phyloP scores from a whole-genome alignment of 2,888 invertebrate genomes.

The Anaspis maculata region DNA sequence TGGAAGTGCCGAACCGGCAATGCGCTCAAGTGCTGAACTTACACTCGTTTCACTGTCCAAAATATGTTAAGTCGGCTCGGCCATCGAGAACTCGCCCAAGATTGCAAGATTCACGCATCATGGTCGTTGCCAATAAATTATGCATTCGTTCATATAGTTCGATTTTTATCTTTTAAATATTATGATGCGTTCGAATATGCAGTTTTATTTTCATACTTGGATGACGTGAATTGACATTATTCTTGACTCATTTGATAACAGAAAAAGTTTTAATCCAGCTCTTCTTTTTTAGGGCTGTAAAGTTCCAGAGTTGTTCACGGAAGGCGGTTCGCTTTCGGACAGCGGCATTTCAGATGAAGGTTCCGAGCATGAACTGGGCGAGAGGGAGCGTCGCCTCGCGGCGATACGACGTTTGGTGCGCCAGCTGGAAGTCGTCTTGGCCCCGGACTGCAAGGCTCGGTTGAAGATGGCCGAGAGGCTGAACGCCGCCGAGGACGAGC shows the following conservation, averaged over 20 bases:
- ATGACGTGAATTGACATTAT: slow-evolving; percentile 14
- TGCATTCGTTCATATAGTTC: no score
- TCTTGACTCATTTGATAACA: no score
- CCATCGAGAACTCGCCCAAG: no score
- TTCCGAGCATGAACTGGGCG: slow-evolving; percentile 55
- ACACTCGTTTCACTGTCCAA: slow-evolving; percentile 12
- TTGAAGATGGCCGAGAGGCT: slow-evolving; percentile 59
- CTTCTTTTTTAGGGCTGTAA: slow-evolving; percentile 39
- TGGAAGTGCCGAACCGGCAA: slow-evolving; percentile 24
- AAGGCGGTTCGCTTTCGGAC: slow-evolving; percentile 65
- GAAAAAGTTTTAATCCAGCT: no score
- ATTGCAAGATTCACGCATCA: no score
- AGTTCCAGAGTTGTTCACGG: slow-evolving; percentile 41
- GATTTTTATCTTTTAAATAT: no score
- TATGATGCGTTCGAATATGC: no score
- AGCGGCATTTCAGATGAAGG: slow-evolving; percentile 75
- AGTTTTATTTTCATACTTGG: no score
- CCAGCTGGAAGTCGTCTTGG: slow-evolving; percentile 57
- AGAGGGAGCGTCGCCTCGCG: slow-evolving; percentile 59
- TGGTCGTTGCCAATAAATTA: no score
- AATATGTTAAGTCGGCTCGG: no score
- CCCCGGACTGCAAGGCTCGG: slow-evolving; percentile 59
- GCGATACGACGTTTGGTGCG: slow-evolving; percentile 59
- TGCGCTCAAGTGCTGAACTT: slow-evolving; percentile 19
- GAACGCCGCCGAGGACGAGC: slow-evolving; percentile 63